Conservation (phyloP, 2,113 vertebrate genomes). For the Xenotilapia leptura region DNA sequence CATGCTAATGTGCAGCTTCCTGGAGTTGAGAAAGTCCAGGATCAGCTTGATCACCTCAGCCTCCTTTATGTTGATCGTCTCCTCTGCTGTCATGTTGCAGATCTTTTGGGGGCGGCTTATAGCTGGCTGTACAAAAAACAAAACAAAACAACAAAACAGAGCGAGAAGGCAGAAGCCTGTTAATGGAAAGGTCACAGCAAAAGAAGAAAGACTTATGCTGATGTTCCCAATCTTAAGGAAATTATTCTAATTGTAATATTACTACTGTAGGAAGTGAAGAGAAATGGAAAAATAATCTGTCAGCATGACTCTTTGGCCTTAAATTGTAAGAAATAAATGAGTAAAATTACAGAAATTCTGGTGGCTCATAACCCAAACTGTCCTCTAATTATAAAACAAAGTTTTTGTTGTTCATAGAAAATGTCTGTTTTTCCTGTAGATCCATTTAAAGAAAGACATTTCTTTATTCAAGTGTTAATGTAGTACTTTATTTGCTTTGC, state of each 20-base stretch:
- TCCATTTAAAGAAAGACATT: neutral
- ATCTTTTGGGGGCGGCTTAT: slow-evolving; percentile 29
- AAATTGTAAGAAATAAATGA: neutral
- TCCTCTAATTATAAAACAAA: neutral
- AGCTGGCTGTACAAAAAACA: neutral
- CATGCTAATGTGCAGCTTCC: slow-evolving; percentile 98
- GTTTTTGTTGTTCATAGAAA: neutral
- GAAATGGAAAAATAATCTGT: neutral
- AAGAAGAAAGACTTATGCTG: neutral
- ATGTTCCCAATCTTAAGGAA: neutral
- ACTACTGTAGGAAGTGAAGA: accelerated
- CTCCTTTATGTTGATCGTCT: slow-evolving; percentile 95
- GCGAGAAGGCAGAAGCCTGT: neutral
- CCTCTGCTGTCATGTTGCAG: slow-evolving; percentile 92
- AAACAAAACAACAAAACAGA: neutral
- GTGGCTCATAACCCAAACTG: neutral
- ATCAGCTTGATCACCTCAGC: slow-evolving; percentile 96
- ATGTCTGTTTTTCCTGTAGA: neutral
- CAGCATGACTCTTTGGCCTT: neutral
- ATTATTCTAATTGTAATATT: neutral
- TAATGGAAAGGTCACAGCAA: neutral
- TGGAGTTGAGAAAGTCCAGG: slow-evolving; percentile 92
- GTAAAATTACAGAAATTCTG: neutral
- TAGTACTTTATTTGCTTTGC: neutral
- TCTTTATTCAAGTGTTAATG: neutral